Evolutionary conservation across 2,888 invertebrate species (phyloP).

Genomic region (Deilephila porcellus): DNA sequence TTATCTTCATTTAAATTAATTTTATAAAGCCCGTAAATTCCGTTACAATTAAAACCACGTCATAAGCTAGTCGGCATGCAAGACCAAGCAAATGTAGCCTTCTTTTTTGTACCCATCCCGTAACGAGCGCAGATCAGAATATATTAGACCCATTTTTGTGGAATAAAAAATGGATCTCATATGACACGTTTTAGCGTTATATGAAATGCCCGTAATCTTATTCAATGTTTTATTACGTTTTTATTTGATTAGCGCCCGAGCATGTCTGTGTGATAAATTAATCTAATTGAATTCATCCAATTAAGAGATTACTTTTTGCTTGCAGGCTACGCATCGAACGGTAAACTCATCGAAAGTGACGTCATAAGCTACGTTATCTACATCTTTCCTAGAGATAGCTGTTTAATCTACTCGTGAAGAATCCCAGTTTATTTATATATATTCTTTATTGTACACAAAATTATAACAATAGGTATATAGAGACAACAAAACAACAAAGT

Average conservation of each 20-base stretch:
- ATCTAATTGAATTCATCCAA: too few relatives aligned
- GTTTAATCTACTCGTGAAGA: too few relatives aligned
- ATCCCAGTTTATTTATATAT: too few relatives aligned
- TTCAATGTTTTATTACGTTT: background rate
- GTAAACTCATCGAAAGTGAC: too few relatives aligned
- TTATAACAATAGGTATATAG: too few relatives aligned
- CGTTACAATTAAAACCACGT: background rate
- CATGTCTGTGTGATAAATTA: background rate
- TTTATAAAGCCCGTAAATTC: background rate
- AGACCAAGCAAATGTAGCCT: background rate
- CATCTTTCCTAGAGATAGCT: too few relatives aligned
- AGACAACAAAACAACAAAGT: too few relatives aligned
- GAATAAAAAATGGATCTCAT: background rate
- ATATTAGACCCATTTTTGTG: background rate
- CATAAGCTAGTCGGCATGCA: background rate
- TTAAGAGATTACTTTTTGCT: too few relatives aligned
- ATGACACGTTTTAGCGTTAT: background rate
- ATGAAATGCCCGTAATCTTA: background rate
- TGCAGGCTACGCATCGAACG: too few relatives aligned
- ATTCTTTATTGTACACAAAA: too few relatives aligned
- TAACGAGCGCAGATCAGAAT: conserved; percentile 3
- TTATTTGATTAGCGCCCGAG: background rate
- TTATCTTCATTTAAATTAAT: background rate
- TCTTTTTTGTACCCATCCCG: background rate
- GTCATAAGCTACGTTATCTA: too few relatives aligned